Conservation (phyloP, 2,113 vertebrate species). For the Scomber japonicus region DNA sequence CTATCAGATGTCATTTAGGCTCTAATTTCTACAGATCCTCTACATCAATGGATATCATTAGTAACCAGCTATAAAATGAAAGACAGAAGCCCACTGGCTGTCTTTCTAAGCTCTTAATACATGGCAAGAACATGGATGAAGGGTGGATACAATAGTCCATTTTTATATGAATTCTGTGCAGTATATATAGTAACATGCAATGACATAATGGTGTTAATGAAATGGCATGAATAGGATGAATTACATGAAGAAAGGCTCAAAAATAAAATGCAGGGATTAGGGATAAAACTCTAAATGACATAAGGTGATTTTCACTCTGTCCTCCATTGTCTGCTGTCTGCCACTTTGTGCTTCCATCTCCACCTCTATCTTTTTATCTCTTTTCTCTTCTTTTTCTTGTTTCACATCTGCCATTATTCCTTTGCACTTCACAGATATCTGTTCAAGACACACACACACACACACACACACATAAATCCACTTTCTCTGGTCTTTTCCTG, state of each 20-base stretch:
- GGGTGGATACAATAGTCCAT: slow-evolving; percentile 15
- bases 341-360: slow-evolving; percentile 2
- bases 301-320: slow-evolving; percentile 34
- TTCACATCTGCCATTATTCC: slow-evolving; percentile 61
- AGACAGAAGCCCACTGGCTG: slow-evolving; percentile 18
- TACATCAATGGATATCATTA: slow-evolving; percentile 51
- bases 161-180: slow-evolving; percentile 35
- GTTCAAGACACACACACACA: slow-evolving; percentile 16
- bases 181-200: slow-evolving; percentile 34
- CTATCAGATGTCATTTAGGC: slow-evolving; percentile 59
- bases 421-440: neutral
- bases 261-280: slow-evolving; percentile 79
- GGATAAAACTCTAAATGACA: slow-evolving; percentile 77
- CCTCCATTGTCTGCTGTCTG: slow-evolving; percentile 29
- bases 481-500: slow-evolving; percentile 31
- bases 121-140: slow-evolving; percentile 9
- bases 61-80: slow-evolving; percentile 32
- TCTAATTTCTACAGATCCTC: slow-evolving; percentile 52
- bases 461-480: neutral
- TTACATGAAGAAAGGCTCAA: slow-evolving; percentile 50
- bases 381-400: slow-evolving; percentile 69
- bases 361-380: slow-evolving; percentile 8
- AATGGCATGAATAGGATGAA: slow-evolving; percentile 44
- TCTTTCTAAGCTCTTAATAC: slow-evolving; percentile 29
- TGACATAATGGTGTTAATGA: slow-evolving; percentile 41